Conservation (phyloP, 2,797 vertebrate species). For the Peromyscus attwateri region DNA sequence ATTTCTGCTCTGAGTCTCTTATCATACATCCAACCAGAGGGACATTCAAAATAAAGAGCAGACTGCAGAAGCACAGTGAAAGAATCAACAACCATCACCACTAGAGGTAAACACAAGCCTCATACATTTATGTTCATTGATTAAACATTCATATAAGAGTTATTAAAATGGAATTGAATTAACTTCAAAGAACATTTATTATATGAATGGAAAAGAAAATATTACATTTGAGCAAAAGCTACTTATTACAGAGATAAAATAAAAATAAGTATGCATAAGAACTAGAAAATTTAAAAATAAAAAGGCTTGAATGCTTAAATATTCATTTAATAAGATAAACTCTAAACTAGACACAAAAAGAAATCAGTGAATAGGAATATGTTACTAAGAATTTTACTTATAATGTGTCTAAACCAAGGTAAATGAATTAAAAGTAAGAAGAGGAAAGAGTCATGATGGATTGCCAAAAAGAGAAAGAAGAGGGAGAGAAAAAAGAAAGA, state of each 20-base stretch:
- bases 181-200: constrained; percentile 55
- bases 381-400: neutral
- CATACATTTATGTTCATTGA: neutral
- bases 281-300: neutral
- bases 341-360: neutral
- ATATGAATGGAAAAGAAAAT: neutral
- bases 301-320: neutral
- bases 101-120: neutral
- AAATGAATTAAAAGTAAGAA: neutral
- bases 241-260: constrained; percentile 41
- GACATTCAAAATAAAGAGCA: neutral
- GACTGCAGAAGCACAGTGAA: neutral
- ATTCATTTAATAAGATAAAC: neutral
- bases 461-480: neutral
- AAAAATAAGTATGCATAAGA: neutral
- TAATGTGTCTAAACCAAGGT: neutral
- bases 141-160: neutral
- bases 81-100: neutral
- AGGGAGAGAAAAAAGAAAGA: neutral
- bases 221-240: neutral
- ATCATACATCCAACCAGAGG: neutral
- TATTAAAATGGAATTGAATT: neutral
- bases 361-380: neutral
- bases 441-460: neutral
- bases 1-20: neutral